Evolutionary conservation across 2,113 vertebrate genomes (phyloP).

Genomic region (Pavo muticus): DNA sequence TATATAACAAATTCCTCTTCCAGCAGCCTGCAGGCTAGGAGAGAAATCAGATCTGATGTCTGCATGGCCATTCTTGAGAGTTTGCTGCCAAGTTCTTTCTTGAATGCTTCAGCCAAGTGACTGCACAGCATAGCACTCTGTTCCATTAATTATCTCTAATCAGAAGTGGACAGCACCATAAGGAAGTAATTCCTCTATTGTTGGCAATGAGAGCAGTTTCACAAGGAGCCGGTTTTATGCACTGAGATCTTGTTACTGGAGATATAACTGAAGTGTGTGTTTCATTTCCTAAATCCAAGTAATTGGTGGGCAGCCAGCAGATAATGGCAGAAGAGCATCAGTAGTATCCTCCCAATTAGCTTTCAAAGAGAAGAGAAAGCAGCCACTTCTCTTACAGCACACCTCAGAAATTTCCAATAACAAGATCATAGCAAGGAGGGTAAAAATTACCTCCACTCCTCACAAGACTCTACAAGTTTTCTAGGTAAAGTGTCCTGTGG

Average conservation of each 20-base stretch:
- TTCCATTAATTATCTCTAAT: slow-evolving; percentile 19
- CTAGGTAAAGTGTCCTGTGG: not conserved
- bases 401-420: not conserved
- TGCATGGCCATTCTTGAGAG: not conserved
- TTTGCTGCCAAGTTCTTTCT: not conserved
- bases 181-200: not conserved
- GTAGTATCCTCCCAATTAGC: not conserved
- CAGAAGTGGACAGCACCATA: not conserved
- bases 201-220: not conserved
- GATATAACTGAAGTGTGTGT: not conserved
- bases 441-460: not conserved
- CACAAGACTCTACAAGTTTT: not conserved
- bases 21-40: not conserved
- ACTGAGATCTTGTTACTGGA: not conserved
- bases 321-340: not conserved
- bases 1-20: not conserved
- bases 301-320: not conserved
- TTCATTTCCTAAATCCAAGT: not conserved
- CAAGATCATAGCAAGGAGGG: not conserved
- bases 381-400: not conserved
- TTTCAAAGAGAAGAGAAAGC: not conserved
- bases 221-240: not conserved
- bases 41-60: not conserved
- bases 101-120: not conserved
- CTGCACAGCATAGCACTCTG: not conserved